Evolutionary conservation across 2,113 vertebrate genomes (phyloP).

Genomic region (Syrmaticus mikado): DNA sequence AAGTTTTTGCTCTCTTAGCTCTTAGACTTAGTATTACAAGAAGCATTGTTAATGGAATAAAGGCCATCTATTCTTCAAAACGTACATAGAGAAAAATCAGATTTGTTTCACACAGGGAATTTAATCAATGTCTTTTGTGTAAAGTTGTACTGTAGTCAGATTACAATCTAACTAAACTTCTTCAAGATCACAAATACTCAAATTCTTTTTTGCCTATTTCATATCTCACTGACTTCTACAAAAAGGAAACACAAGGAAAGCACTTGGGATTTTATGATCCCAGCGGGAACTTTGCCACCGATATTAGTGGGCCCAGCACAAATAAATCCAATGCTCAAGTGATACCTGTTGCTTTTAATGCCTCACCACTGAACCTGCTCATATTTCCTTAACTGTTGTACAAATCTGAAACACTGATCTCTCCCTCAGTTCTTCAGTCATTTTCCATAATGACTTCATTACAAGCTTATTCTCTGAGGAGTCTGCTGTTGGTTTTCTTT

Average conservation of each 20-base stretch:
- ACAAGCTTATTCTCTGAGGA: background rate
- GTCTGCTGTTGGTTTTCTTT: background rate
- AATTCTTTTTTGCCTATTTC: background rate
- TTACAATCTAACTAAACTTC: background rate
- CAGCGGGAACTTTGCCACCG: background rate
- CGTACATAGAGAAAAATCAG: background rate
- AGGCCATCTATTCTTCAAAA: background rate
- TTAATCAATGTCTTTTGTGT: background rate
- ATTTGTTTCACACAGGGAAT: background rate
- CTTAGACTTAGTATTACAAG: background rate
- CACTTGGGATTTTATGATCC: fast-evolving
- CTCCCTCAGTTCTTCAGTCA: background rate
- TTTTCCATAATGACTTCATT: background rate
- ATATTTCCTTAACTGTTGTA: background rate
- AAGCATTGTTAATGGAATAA: background rate
- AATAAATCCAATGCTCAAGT: background rate
- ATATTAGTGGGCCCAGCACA: background rate
- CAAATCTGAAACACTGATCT: background rate
- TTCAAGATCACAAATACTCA: background rate
- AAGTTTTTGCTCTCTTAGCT: background rate
- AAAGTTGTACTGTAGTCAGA: background rate
- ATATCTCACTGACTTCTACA: background rate
- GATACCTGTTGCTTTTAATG: background rate
- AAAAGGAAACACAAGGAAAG: background rate
- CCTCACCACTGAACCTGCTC: background rate